Conservation (phyloP, 2,797 vertebrate genomes). For the Macroramphosus scolopax region DNA sequence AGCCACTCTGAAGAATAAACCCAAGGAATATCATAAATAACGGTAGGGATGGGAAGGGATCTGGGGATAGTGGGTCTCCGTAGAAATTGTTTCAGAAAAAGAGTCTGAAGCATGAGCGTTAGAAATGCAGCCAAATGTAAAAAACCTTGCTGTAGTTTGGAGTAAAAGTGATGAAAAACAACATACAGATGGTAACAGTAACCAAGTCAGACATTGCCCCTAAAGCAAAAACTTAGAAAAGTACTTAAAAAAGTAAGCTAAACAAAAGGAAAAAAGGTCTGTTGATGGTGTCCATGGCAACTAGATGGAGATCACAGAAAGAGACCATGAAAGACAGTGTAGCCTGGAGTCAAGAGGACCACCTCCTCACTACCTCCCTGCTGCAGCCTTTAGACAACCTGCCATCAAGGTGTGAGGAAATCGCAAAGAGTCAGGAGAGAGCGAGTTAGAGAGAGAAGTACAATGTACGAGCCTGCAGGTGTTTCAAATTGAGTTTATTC, state of each 20-base stretch:
- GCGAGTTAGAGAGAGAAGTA: constrained; percentile 35
- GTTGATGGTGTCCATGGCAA: constrained; percentile 66
- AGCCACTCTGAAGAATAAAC: constrained; percentile 40
- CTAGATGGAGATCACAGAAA: constrained; percentile 48
- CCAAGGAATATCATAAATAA: constrained; percentile 48
- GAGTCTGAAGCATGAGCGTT: constrained; percentile 41
- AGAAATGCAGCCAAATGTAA: constrained; percentile 60
- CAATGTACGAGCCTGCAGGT: constrained; percentile 59
- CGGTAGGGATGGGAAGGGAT: constrained; percentile 44
- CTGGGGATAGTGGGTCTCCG: constrained; percentile 44
- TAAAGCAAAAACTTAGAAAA: constrained; percentile 51
- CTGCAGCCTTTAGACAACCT: constrained; percentile 61
- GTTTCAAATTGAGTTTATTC: constrained; percentile 43
- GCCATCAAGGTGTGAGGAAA: constrained; percentile 59
- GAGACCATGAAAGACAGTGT: constrained; percentile 34
- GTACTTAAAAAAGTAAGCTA: constrained; percentile 8
- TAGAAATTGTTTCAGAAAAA: constrained; percentile 36
- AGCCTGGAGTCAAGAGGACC: constrained; percentile 61
- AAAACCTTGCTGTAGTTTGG: too few relatives aligned
- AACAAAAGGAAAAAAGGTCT: constrained; percentile 1
- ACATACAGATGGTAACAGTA: constrained; percentile 39
- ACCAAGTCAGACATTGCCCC: constrained; percentile 38
- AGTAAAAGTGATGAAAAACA: too few relatives aligned
- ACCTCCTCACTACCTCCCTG: constrained; percentile 53
- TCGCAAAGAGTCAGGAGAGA: constrained; percentile 49